Percentiles rank a stretch among this genome's conserved stretches.
phyloP scores from a whole-genome alignment of 1,140 invertebrate genomes.

The Bilobella aurantiaca region DNA sequence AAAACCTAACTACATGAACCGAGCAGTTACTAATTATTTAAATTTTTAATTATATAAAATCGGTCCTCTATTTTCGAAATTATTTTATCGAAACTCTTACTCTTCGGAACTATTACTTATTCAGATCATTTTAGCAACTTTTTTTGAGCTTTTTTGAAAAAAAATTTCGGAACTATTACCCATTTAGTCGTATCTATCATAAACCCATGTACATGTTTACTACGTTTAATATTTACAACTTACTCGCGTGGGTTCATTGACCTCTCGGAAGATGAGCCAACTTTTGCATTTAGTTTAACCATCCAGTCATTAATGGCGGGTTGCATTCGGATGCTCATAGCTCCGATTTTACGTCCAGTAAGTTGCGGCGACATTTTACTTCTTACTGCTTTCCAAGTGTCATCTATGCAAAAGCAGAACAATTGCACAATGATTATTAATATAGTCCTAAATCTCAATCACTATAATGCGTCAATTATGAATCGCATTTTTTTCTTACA shows the following conservation, averaged over 20 bases:
- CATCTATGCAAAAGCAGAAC: conserved; percentile 39
- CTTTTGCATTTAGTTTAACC: neutral
- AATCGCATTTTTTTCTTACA: conserved; percentile 4
- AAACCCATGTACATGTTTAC: too few species aligned
- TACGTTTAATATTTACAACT: too few species aligned
- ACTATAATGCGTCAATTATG: neutral
- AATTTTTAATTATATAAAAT: too few species aligned
- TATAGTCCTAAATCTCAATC: conserved; percentile 14
- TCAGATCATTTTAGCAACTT: too few species aligned
- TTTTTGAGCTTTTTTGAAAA: too few species aligned
- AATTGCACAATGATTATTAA: conserved; percentile 42
- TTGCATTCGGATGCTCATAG: conserved; percentile 13
- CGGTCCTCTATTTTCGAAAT: too few species aligned
- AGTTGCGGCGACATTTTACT: conserved; percentile 8
- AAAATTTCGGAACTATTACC: too few species aligned
- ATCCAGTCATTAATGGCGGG: conserved; percentile 6
- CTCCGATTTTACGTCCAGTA: conserved; percentile 21
- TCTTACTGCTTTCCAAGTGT: conserved; percentile 36
- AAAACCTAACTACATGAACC: too few species aligned
- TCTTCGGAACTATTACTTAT: too few species aligned
- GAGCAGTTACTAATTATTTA: too few species aligned
- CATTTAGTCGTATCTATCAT: too few species aligned
- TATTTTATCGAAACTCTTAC: too few species aligned
- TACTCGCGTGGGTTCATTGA: neutral
- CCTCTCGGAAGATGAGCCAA: neutral